Percentiles rank a stretch among this genome's conserved stretches.
phyloP scores from a whole-genome alignment of 92 coral and sea anemone species.

The Paramuricea clavata region DNA sequence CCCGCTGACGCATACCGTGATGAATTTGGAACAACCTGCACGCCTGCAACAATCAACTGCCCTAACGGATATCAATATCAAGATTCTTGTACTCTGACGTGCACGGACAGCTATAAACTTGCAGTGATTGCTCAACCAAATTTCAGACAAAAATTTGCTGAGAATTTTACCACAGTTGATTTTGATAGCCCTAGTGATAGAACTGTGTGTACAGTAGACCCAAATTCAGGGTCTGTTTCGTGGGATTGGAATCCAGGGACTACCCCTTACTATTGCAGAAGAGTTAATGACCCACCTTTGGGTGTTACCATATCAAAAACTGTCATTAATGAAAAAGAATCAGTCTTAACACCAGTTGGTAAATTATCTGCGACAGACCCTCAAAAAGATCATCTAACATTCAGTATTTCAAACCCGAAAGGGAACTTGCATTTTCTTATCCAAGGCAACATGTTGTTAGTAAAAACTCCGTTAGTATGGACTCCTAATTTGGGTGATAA shows the following conservation, averaged over 20 bases:
- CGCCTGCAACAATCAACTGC: slow-evolving; percentile 58
- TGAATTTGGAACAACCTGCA: slow-evolving; percentile 73
- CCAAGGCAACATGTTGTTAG: slow-evolving; percentile 70
- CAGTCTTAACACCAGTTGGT: slow-evolving; percentile 76
- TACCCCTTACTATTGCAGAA: slow-evolving; percentile 76
- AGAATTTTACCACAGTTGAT: slow-evolving; percentile 69
- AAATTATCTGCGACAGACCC: slow-evolving; percentile 70
- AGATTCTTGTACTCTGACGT: slow-evolving; percentile 66
- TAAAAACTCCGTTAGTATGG: slow-evolving; percentile 59
- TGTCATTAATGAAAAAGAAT: slow-evolving; percentile 72
- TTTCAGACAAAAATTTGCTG: slow-evolving; percentile 73
- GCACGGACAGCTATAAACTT: slow-evolving; percentile 69
- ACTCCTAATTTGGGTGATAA: slow-evolving; percentile 55
- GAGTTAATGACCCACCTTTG: slow-evolving; percentile 87
- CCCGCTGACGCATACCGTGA: slow-evolving; percentile 81
- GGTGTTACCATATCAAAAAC: slow-evolving; percentile 57
- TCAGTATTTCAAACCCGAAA: slow-evolving; percentile 61
- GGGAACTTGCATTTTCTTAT: slow-evolving; percentile 57
- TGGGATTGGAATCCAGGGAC: slow-evolving; percentile 77
- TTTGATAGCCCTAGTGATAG: slow-evolving; percentile 61
- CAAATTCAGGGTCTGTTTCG: slow-evolving; percentile 11
- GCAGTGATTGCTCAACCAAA: slow-evolving; percentile 71
- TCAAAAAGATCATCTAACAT: slow-evolving; percentile 78
- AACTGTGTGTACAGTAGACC: slow-evolving; percentile 63
- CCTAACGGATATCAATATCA: slow-evolving; percentile 68